A percentile compares a stretch with the other conserved stretches of the same genome.
Evolutionary conservation across 2,888 invertebrate genomes (phyloP).

Genomic region (Nephrotoma flavescens): DNA sequence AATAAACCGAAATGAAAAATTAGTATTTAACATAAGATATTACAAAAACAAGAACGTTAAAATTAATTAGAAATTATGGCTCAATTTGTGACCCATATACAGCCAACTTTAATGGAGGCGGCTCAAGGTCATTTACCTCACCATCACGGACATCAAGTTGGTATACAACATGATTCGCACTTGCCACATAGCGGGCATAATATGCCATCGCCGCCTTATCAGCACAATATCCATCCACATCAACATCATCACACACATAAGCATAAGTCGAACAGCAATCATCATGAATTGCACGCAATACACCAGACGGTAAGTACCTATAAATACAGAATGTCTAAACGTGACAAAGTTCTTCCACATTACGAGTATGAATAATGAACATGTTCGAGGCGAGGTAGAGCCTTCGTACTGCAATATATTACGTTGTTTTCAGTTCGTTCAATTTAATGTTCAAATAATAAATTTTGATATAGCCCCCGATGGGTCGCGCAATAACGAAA

Average conservation of each 20-base stretch:
- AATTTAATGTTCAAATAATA: no score
- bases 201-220: conserved; percentile 29
- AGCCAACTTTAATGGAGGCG: conserved; percentile 41
- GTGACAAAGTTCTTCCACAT: no score
- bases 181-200: conserved; percentile 33
- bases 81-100: conserved; percentile 43
- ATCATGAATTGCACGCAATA: background rate
- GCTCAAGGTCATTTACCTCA: conserved; percentile 39
- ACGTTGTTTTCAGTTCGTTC: no score
- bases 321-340: no score
- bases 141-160: conserved; percentile 35
- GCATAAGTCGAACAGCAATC: conserved; percentile 13
- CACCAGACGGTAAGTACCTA: background rate
- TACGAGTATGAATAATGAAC: no score
- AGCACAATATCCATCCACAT: conserved; percentile 20
- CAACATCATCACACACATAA: conserved; percentile 16
- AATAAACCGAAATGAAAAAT: background rate
- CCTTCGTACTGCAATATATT: no score
- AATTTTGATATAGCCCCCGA: no score
- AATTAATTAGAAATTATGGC: conserved; percentile 29
- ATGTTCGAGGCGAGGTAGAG: no score
- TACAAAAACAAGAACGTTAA: background rate
- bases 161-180: conserved; percentile 30
- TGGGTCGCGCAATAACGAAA: no score
- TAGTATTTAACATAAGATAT: background rate